Base-by-base conservation (phyloP, 2,113 vertebrate genomes). In the Motacilla tschutschensis region DNA sequence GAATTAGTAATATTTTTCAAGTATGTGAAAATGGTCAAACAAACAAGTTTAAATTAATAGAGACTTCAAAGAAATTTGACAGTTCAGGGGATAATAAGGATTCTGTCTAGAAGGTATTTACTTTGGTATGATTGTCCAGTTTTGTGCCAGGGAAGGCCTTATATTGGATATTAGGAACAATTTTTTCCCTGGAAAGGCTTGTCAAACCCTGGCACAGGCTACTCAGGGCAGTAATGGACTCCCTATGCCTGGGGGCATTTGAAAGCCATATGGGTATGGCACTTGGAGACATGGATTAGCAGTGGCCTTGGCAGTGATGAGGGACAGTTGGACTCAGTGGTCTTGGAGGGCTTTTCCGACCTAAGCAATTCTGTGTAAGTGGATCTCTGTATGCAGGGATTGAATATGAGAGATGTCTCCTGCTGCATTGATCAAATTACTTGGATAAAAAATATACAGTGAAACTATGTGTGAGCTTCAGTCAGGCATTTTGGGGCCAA, bases 281-380 rank as follows among this genome's bases (percentile, higher is more conserved):
- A 24, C 4, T 10, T 38, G 14, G 11, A 53, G 18, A 3, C 11
- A 2, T 28, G 36, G 21, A 12, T 72, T 46, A 71, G 14, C 33
- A 41, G 38, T 47, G 17, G n/a, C 12, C 29, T 41, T 62, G 29
- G 25, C 53, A 22, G 16, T 38, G 26, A 17, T 12, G 24, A 36
- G 60, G 15, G 14, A 10, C 4, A 3, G 13, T 28, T 63, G 65
- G 8, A 48, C 50, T 44, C 3, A 1, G 0, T 26, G 28, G 24
- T 48, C 28, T 64, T 31, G n/a, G 43, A 46, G 16, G n/a, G 18
- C 55, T 73, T 57, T 69, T 69, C 28, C n/a, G 35, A 8, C 18
- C 21, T 10, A 26, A 64, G 29, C 2, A 33, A 16, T 62, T 81
- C 28, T 38, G 4, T 69, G 28, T 69, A 33, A 40, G 26, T 70